Percentiles rank a stretch among this genome's conserved stretches.
Evolutionary conservation across 2,888 invertebrate genomes (phyloP).

Genomic region (Cybosia mesomella): DNA sequence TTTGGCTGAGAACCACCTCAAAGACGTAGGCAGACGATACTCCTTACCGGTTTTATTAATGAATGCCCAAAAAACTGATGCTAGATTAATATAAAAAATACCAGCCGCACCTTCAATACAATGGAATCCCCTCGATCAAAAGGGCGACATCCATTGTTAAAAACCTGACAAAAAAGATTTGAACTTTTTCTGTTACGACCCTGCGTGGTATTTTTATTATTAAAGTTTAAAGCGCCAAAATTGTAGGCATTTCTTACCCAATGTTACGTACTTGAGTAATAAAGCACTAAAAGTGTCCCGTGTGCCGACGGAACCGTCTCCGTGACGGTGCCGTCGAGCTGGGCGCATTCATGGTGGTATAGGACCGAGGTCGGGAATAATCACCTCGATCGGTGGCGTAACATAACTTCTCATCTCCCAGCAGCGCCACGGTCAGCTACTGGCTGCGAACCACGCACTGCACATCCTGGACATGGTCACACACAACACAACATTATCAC

Average conservation of each 20-base stretch:
- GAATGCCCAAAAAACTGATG: constrained; percentile 46
- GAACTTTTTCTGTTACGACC: constrained; percentile 53
- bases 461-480: constrained; percentile 78
- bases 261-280: constrained; percentile 50
- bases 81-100: constrained; percentile 54
- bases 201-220: constrained; percentile 59
- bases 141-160: constrained; percentile 78
- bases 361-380: constrained; percentile 80
- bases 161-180: constrained; percentile 59
- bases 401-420: constrained; percentile 83
- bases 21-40: constrained; percentile 46
- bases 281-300: constrained; percentile 43
- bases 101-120: constrained; percentile 62
- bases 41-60: constrained; percentile 50
- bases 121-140: constrained; percentile 62
- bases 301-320: constrained; percentile 56
- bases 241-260: constrained; percentile 72
- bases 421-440: constrained; percentile 81
- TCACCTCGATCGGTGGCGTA: constrained; percentile 86
- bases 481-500: constrained; percentile 65
- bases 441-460: constrained; percentile 65
- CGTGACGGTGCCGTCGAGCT: constrained; percentile 70
- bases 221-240: constrained; percentile 73
- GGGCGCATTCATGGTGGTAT: constrained; percentile 77
- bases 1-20: constrained; percentile 26